Conservation (phyloP, 2,113 vertebrate genomes). For the Psammodynastes pulverulentus region DNA sequence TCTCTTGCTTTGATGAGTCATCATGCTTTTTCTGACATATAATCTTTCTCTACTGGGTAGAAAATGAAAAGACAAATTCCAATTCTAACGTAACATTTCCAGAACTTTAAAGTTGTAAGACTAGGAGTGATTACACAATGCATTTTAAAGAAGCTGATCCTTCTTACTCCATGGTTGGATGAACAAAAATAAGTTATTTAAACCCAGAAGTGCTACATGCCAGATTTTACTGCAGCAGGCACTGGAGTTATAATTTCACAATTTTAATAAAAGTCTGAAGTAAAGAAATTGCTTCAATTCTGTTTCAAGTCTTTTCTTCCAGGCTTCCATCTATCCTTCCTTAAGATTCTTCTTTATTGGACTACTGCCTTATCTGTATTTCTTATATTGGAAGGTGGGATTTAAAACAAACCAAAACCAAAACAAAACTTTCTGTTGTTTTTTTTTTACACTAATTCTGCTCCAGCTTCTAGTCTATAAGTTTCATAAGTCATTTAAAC, state of each 20-base stretch:
- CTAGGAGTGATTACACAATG: neutral
- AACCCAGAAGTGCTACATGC: neutral
- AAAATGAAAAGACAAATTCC: slow-evolving; percentile 5
- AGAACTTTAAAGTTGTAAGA: neutral
- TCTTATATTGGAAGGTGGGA: neutral
- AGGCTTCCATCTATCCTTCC: neutral
- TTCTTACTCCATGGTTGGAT: slow-evolving; percentile 3
- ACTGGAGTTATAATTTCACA: neutral
- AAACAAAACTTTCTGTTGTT: neutral
- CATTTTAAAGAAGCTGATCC: slow-evolving; percentile 16
- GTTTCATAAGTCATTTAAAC: neutral
- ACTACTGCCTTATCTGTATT: neutral
- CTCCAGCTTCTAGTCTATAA: neutral
- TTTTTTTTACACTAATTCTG: neutral
- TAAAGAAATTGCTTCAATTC: neutral
- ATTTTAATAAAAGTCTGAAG: neutral
- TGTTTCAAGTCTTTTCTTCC: neutral
- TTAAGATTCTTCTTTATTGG: neutral
- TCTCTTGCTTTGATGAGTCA: slow-evolving; percentile 16
- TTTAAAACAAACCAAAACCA: neutral
- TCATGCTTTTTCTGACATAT: slow-evolving; percentile 25
- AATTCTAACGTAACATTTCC: neutral
- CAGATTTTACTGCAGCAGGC: neutral
- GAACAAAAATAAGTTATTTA: neutral
- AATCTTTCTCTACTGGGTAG: slow-evolving; percentile 17